A percentile compares a stretch with the other conserved stretches of the same genome.
Evolutionary conservation across 2,113 vertebrate genomes (phyloP).

Genomic region (Ceyx margarethae): DNA sequence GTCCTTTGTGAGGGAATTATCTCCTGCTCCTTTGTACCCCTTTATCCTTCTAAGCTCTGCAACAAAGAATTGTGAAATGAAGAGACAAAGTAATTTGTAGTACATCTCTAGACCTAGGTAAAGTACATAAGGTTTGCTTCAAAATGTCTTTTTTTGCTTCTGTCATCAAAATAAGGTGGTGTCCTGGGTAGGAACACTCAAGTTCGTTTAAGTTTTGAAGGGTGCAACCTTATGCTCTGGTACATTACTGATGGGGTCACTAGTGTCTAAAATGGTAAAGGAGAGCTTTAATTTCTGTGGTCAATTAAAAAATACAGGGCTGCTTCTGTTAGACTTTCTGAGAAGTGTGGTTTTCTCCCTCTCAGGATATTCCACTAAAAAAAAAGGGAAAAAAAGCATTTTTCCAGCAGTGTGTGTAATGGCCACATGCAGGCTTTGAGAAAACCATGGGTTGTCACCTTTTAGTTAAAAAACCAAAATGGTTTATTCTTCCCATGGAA

Average conservation of each 20-base stretch:
- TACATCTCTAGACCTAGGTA: slow-evolving; percentile 54
- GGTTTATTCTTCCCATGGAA: background rate
- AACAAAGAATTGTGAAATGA: slow-evolving; percentile 33
- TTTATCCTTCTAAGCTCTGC: slow-evolving; percentile 49
- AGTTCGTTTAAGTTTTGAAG: background rate
- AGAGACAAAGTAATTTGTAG: slow-evolving; percentile 61
- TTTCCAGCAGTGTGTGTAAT: background rate
- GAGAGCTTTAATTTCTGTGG: background rate
- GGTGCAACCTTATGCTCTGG: background rate
- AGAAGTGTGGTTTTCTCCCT: background rate
- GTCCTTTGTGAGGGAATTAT: slow-evolving; percentile 72
- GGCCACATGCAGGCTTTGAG: background rate
- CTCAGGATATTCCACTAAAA: background rate
- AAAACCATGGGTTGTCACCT: background rate
- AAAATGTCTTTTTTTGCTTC: slow-evolving; percentile 15
- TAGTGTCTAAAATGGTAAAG: background rate
- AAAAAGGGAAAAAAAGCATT: background rate
- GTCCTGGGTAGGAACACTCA: background rate
- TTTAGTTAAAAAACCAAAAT: background rate
- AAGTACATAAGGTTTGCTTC: slow-evolving; percentile 25
- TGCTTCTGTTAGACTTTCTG: background rate
- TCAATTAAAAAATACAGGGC: background rate
- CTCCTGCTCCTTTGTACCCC: slow-evolving; percentile 65
- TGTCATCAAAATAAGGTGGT: background rate
- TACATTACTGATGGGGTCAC: background rate